Evolutionary conservation across 2,888 invertebrate genomes (phyloP), one percentile per base, ranked within the genome.

Genomic region (Chrysomela aeneicollis): DNA sequence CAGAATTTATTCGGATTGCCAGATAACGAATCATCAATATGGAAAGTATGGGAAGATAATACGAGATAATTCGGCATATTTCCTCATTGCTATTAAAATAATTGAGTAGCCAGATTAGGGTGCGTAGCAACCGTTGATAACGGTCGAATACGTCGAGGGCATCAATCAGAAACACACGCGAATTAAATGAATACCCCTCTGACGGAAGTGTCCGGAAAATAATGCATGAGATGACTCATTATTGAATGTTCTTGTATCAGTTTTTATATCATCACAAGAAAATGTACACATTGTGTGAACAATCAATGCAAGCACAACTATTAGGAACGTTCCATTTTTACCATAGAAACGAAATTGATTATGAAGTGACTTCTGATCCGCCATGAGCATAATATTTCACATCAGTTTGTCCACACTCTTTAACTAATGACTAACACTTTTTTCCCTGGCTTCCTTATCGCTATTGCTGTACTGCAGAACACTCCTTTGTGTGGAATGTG

Each of bases 41-140:
- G 42, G 42, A 42, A 42, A 42, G 15, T 42, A 42, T 42, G 42
- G 42, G 42, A 42, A 42, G 42, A 42, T 42, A 42, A 42, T 42
- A 42, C 42, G 42, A 42, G 42, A 42, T 42, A 42, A 42, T 42
- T 42, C 42, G 42, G 42, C 42, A 42, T 42, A 42, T 42, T 15
- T 42, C 42, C 42, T 42, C 42, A 42, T 42, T 42, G 42, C 42
- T 42, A 42, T 42, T 42, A 42, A 4, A 15, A 42, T 42, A 15
- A 42, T 42, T 42, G 42, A 42, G 42, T 15, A 42, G 15, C 42
- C 42, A 42, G 42, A 15, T 42, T 42, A 42, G 42, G 42, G 42
- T 42, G 42, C 42, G 6, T 15, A 42, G 42, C 42, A 42, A 42
- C 42, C 15, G 42, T 15, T 42, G 42, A 42, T 42, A 42, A 42